Base-by-base conservation (phyloP, 2,113 vertebrate genomes). In the Egretta garzetta region DNA sequence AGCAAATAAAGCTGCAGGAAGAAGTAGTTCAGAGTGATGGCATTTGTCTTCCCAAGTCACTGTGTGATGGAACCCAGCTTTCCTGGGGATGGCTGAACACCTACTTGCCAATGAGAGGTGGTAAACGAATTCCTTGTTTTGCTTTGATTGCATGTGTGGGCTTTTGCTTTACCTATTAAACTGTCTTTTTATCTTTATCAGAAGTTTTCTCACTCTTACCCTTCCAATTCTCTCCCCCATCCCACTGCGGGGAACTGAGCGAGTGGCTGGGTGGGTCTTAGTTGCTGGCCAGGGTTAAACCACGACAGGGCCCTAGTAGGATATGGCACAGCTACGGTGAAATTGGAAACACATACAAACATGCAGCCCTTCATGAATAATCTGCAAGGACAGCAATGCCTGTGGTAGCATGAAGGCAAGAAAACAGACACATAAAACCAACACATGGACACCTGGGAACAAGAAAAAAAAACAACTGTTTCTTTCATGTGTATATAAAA, bases 401-500 rank as follows among this genome's bases (percentile, higher is more conserved):
- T 73, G 26, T 0, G 2, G 39, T 5, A 33, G 18, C 7, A 0
- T 0, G 4, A 84, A 75, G n/a, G 59, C 16, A 76, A 66, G 55
- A 45, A 94, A 62, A 18, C 33, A 73, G 41, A 71, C 32, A 73
- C 5, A 15, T 1, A 71, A 92, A 88, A 50, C n/a, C 35, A 73
- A 67, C 39, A 71, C 32, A 15, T 2, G 41, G 64, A 87, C 33
- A 71, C 28, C 59, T 26, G 55, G 20, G 60, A 84, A 70, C 8
- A 30, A 77, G 68, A 35, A 10, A 47, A 10, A 47, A 62, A 52
- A 19, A 13, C 8, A 5, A 22, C 11, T 22, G 27, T 4, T 81
- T 15, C 41, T 47, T 79, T 67, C 47, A 37, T 10, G 37, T 21
- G 28, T 37, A 13, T 28, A 30, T 47, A 79, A 82, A 75, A 26